These are phyloP conservation scores for Zhuqinia jingwanae DNA, from an alignment of 2,888 invertebrate species.

Conservation along the genomic window DNA sequence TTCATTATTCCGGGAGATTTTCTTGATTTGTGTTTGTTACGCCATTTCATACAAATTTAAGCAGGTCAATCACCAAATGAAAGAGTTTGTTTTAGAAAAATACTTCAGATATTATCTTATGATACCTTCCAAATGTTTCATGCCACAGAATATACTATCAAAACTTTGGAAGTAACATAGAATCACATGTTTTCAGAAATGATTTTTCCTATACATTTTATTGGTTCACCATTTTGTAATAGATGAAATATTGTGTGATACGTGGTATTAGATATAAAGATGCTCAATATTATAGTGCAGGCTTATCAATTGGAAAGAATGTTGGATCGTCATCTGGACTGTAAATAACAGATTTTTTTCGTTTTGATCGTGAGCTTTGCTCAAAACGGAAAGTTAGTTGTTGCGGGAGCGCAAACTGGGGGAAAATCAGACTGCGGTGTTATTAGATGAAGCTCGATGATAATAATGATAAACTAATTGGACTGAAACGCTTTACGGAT, in stretches of 20 bases:
- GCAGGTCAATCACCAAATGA: slow-evolving; percentile 8
- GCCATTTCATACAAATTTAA: not conserved
- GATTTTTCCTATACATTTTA: not conserved
- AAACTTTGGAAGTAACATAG: not conserved
- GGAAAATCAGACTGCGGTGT: not conserved
- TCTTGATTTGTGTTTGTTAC: slow-evolving; percentile 24
- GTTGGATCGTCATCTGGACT: slow-evolving; percentile 33
- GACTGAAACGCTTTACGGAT: not conserved
- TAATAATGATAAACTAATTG: not conserved
- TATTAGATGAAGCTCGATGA: no score
- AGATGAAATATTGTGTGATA: no score
- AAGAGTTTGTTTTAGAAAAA: not conserved
- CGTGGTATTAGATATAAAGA: not conserved
- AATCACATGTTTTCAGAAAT: not conserved
- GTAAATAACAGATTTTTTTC: slow-evolving; percentile 31
- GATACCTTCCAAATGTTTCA: slow-evolving; percentile 14
- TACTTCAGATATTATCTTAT: no score
- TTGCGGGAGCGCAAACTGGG: slow-evolving; percentile 37
- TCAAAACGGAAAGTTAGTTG: slow-evolving; percentile 49
- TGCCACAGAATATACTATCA: slow-evolving; percentile 34
- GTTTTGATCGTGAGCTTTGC: slow-evolving; percentile 40
- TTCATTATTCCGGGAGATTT: slow-evolving; percentile 37
- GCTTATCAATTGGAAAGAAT: slow-evolving; percentile 26
- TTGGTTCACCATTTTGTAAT: no score
- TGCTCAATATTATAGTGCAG: not conserved